Conservation (phyloP, 2,113 vertebrate genomes). For the Suricata suricatta region DNA sequence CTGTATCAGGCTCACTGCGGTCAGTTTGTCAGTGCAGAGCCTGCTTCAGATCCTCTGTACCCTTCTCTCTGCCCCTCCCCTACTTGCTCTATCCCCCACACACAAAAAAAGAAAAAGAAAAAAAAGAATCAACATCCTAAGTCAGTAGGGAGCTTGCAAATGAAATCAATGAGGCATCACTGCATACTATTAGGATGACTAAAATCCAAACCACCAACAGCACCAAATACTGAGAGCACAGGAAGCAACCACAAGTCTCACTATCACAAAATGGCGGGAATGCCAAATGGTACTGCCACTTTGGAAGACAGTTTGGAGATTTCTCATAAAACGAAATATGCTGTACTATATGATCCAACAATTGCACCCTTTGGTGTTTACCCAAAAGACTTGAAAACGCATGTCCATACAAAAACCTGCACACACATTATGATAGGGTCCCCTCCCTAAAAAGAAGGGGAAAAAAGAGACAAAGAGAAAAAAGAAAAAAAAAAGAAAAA, state of each 20-base stretch:
- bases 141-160: neutral
- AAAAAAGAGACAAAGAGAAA: no score
- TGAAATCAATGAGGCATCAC: neutral
- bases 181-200: neutral
- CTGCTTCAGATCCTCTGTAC: no score
- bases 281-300: neutral
- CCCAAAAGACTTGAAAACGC: neutral
- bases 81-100: no score
- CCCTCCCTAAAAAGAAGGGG: no score
- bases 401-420: neutral
- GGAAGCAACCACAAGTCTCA: neutral
- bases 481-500: no score
- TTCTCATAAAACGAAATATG: neutral
- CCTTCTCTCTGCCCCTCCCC: no score
- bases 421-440: no score
- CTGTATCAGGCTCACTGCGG: no score
- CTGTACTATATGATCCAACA: neutral
- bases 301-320: neutral
- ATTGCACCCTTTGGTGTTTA: neutral
- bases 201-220: neutral
- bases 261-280: neutral
- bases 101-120: no score
- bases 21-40: no score
- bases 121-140: no score
- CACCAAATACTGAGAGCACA: neutral